Evolutionary conservation across 1,140 invertebrate species (phyloP), one percentile per base, ranked within the genome.

Genomic region (Acromyrmex heyeri): DNA sequence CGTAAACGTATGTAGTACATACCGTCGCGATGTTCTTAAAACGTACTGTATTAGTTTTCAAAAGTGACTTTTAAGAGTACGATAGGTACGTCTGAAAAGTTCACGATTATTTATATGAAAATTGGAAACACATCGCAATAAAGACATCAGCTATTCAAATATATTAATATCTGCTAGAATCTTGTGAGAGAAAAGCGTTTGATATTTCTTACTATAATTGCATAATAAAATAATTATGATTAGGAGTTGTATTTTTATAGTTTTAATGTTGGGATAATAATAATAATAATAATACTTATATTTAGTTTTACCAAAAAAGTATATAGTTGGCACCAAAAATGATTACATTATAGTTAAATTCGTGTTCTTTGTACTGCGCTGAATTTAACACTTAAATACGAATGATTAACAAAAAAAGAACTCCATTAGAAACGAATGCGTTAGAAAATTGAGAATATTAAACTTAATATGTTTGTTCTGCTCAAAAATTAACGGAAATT

Each of bases 1-100:
- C 78, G 53, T 70, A 81, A 81, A 69, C n/a, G 24, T 69, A 44
- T 55, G 21, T 73, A 6, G 14, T 12, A 34, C 55, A 30, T 75
- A 34, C n/a, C 55, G 27, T 73, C 38, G 67, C 18, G 53, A 72
- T 27, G n/a, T 73, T 73, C 27, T 34, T 50, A 61, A 83, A 55
- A 24, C 48, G 24, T 50, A 44, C 38, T 81, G 34, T 44, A 81
- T 59, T 62, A 50, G 10, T 50, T 27, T 48, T 48, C 3, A 48
- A 48, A 12, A 48, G 48, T 48, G 48, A 14, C 30, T 79, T 38
- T 81, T 3, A 48, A 81, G 16, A 81, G n/a, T 38, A 55, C 21
- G 16, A 14, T 44, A 10, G n/a, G 1, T 14, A 21, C 34, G 38
- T 8, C 44, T 50, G 24, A 6, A 69, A 34, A 69, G 38, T 38